Conservation (phyloP, 2,888 invertebrate species). For the Cantharis rustica region DNA sequence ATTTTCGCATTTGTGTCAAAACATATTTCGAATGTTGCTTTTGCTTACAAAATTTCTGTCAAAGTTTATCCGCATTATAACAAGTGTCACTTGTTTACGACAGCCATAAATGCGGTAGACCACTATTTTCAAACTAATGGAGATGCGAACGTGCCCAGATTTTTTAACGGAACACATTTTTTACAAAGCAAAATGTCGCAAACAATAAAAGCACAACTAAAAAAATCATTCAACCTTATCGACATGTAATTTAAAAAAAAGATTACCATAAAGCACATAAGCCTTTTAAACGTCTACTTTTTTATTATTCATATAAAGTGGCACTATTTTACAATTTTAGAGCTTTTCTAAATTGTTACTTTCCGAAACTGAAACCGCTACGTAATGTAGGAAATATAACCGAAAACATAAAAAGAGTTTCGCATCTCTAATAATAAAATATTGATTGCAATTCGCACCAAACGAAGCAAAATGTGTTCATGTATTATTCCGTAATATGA, state of each 20-base stretch:
- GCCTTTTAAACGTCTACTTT: neutral
- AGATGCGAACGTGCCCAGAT: slow-evolving; percentile 28
- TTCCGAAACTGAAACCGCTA: neutral
- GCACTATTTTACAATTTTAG: neutral
- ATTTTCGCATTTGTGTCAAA: slow-evolving; percentile 1
- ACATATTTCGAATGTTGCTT: slow-evolving; percentile 11
- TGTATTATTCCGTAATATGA: neutral
- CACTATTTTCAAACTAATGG: slow-evolving; percentile 33
- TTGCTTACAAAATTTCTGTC: slow-evolving; percentile 24
- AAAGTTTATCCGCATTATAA: slow-evolving; percentile 32
- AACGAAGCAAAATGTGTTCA: neutral
- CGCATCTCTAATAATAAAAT: neutral
- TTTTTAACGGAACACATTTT: slow-evolving; percentile 4
- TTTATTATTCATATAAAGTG: slow-evolving; percentile 4
- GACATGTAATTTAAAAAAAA: slow-evolving; percentile 10
- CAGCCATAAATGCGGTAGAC: slow-evolving; percentile 30
- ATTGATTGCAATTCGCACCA: neutral
- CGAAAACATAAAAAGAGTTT: neutral
- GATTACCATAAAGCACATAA: neutral
- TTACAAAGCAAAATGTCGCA: slow-evolving; percentile 14
- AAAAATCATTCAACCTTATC: slow-evolving; percentile 3
- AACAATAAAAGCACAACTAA: slow-evolving; percentile 16
- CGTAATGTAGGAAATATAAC: neutral
- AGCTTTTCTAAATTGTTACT: neutral
- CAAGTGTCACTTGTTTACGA: slow-evolving; percentile 32